Base-by-base conservation (phyloP, 2,797 vertebrate species). In the Melanotaenia parkinsoni region DNA sequence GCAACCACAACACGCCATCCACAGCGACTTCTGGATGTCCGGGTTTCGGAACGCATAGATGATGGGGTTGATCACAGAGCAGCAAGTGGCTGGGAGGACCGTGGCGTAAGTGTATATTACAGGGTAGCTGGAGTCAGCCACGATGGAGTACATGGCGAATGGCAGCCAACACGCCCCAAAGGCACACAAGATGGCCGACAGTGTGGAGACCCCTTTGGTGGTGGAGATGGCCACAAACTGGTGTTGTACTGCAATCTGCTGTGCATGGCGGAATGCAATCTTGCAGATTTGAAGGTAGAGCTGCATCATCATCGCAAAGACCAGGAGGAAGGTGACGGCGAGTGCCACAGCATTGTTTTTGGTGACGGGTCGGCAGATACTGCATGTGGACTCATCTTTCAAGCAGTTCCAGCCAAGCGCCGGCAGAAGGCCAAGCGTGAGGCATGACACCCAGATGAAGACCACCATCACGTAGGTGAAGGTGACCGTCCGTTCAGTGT, bases 241-340 rank as follows among this genome's bases (percentile, higher is more conserved):
- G 80, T 96, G 96, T 93, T 98, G 97, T 84, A 96, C 96, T 2
- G 97, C 96, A 18, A 98, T 98, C 92, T 98, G 97, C 88, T 98
- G 96, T 0, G 97, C 97, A 35, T 98, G 97, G 70, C 96, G 95
- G 82, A 95, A 95, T 81, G 96, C 97, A 63, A 98, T 96, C 81
- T 94, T 94, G 93, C 96, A 97, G 90, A 98, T 98, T 79, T 96
- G 96, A 77, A 96, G 93, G 92, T 97, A 97, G 26, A 98, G 95
- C 93, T 97, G 96, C 95, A 96, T 94, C 94, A 98, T 96, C 53
- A 97, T 92, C 47, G 95, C 96, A 53, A 97, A 96, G 61, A 97
- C 95, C 5, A 97, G 94, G 58, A 98, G 93, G 88, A 97, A 96
- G 74, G 95, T 91, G 67, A 95, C 95, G 14, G 96, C 95, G 68